These are phyloP conservation scores for Hozukius guyotensis DNA, from an alignment of 2,797 vertebrate species.

Conservation along the genomic window DNA sequence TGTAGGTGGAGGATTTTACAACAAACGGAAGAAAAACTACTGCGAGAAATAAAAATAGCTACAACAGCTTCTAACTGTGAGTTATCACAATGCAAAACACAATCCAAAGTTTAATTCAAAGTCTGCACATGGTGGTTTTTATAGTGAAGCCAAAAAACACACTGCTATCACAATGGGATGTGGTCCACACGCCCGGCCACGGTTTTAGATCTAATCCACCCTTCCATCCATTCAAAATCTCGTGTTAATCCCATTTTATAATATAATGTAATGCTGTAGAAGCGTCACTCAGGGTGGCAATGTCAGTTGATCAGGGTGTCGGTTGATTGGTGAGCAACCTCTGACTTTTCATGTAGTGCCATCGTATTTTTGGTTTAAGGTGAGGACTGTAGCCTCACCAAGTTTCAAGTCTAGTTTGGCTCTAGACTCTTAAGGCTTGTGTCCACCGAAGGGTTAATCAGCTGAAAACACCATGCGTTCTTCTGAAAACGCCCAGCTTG, in stretches of 20 bases:
- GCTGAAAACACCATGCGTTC: neutral
- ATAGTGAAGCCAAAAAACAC: neutral
- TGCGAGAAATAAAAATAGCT: neutral
- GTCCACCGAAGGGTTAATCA: too few species aligned
- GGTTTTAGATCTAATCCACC: neutral
- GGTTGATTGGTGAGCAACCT: neutral
- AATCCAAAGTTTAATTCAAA: neutral
- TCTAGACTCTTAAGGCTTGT: too few species aligned
- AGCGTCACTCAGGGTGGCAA: neutral
- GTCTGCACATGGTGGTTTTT: neutral
- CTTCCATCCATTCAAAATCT: neutral
- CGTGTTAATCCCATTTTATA: neutral
- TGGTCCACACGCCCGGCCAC: neutral
- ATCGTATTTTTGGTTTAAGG: neutral
- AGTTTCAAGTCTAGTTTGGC: too few species aligned
- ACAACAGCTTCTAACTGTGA: neutral
- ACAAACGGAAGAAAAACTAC: neutral
- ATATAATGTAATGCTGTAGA: neutral
- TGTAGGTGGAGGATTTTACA: constrained; percentile 16
- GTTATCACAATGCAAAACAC: neutral
- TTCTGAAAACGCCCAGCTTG: neutral
- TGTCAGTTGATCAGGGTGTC: neutral
- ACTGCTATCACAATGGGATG: neutral
- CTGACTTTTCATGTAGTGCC: neutral
- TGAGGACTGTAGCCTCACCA: too few species aligned